A percentile compares a stretch with the other conserved stretches of the same genome.
Conservation (phyloP, 2,797 vertebrate genomes). For the Sarcoramphus papa region DNA sequence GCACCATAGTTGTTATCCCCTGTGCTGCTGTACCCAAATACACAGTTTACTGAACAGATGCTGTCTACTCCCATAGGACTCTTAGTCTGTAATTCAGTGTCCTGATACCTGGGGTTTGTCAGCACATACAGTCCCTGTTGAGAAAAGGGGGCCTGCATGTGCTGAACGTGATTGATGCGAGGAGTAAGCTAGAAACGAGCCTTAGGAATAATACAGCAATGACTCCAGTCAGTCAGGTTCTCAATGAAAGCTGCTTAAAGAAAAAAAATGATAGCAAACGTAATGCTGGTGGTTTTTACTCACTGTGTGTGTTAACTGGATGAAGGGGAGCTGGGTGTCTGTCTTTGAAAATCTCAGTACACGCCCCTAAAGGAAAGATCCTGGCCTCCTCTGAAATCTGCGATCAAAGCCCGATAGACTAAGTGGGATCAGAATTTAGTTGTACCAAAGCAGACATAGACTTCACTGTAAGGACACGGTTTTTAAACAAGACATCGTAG, state of each 20-base stretch:
- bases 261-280: rapidly evolving
- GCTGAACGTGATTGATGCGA: neutral
- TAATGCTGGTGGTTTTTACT: neutral
- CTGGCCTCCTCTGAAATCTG: neutral
- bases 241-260: neutral
- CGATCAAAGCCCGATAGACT: neutral
- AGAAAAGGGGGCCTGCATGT: neutral
- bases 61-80: neutral
- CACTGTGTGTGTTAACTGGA: neutral
- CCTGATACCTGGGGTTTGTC: neutral
- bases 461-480: neutral
- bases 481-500: neutral
- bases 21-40: conserved; percentile 1
- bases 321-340: neutral
- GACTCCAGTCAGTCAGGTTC: neutral
- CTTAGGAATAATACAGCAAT: neutral
- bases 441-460: neutral
- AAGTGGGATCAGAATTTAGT: neutral
- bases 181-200: neutral
- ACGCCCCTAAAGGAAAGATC: neutral
- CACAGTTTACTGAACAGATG: neutral
- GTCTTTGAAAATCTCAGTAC: neutral
- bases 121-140: neutral
- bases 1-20: neutral
- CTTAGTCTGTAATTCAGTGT: neutral